Evolutionary conservation across 2,113 vertebrate genomes (phyloP).

Genomic region (Triplophysa tibetana): DNA sequence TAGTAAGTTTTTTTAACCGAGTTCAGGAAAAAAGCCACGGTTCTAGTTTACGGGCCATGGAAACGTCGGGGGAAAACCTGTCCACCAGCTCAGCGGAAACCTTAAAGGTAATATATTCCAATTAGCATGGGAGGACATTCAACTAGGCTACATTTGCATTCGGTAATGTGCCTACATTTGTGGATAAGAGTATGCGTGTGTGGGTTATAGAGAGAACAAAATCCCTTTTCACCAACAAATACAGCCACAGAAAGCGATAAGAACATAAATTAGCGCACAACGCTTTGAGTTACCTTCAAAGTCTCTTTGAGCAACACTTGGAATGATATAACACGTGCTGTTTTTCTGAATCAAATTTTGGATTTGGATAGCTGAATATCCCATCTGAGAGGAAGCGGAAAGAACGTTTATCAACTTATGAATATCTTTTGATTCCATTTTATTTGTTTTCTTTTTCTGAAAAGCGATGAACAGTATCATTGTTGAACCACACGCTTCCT

Average conservation of each 20-base stretch:
- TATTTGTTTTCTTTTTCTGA: background rate
- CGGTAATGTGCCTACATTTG: slow-evolving; percentile 17
- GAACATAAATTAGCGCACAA: background rate
- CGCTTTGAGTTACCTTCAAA: slow-evolving; percentile 7
- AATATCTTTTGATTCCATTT: slow-evolving; percentile 4
- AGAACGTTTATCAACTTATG: background rate
- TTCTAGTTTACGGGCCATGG: background rate
- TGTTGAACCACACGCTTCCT: slow-evolving; percentile 29
- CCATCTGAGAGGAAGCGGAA: background rate
- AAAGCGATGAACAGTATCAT: background rate
- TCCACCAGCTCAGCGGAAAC: slow-evolving; percentile 8
- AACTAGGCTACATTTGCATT: slow-evolving; percentile 37
- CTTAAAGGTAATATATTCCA: slow-evolving; percentile 52
- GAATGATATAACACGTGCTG: background rate
- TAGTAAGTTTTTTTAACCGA: background rate
- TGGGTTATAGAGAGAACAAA: background rate
- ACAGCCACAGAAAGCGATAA: slow-evolving; percentile 3
- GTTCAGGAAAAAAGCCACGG: background rate
- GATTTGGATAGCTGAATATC: slow-evolving; percentile 9
- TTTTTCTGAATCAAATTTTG: background rate
- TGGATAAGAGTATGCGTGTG: slow-evolving; percentile 27
- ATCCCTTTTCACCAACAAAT: background rate
- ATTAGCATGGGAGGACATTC: slow-evolving; percentile 41
- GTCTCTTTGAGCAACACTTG: background rate
- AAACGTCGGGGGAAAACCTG: background rate